Evolutionary conservation across 2,888 invertebrate genomes (phyloP).

Genomic region (Rotaria sp.): DNA sequence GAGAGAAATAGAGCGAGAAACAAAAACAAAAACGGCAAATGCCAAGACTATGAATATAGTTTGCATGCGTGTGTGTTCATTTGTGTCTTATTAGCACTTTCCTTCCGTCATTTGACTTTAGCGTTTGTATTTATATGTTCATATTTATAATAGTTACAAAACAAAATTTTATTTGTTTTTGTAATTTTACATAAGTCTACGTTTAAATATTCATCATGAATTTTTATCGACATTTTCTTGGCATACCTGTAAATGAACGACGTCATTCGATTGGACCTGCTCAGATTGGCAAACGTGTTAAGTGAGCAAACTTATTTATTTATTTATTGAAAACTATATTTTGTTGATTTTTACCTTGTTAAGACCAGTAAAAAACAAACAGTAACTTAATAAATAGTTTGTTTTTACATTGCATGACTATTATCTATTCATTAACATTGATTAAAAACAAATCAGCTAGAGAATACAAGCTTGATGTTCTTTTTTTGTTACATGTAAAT

Average conservation of each 20-base stretch:
- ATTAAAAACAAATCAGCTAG: not conserved
- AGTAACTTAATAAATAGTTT: too few relatives aligned
- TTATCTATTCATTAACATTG: not conserved
- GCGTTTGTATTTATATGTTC: not conserved
- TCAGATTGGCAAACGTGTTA: not conserved
- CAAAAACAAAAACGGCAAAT: not conserved
- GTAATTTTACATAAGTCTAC: too few relatives aligned
- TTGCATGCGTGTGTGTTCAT: not conserved
- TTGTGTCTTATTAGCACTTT: constrained; percentile 17
- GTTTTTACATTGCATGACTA: not conserved
- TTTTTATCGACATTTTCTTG: not conserved
- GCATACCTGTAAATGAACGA: not conserved
- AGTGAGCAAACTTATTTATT: not conserved
- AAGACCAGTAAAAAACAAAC: too few relatives aligned
- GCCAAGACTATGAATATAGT: not conserved
- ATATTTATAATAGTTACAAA: not conserved
- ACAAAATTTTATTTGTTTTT: not conserved
- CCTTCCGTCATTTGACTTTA: not conserved
- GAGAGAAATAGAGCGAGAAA: not conserved
- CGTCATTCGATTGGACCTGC: not conserved
- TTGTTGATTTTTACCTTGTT: too few relatives aligned
- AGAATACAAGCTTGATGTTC: not conserved
- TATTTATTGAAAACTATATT: too few relatives aligned
- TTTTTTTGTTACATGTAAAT: not conserved
- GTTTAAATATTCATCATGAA: not conserved